Percentiles rank a stretch among this genome's conserved stretches.
phyloP scores from a whole-genome alignment of 2,888 invertebrate species.

The Ormyrus labotus region DNA sequence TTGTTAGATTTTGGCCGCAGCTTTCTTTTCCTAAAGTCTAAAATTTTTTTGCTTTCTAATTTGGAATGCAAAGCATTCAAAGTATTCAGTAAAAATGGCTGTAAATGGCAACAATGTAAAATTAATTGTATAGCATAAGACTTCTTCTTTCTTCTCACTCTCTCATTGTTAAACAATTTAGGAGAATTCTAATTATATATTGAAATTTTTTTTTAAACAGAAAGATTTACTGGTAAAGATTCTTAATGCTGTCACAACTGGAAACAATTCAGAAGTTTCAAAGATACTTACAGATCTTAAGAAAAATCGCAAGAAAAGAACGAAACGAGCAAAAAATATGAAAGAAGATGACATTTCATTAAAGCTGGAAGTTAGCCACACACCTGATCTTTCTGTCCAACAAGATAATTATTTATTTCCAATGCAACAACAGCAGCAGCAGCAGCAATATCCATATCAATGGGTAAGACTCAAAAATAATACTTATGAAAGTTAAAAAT shows the following conservation, averaged over 20 bases:
- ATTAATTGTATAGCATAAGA: no score
- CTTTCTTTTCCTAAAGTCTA: background rate
- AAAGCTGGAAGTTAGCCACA: no score
- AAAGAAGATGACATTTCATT: slow-evolving; percentile 32
- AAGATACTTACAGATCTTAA: slow-evolving; percentile 67
- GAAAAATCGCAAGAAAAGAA: slow-evolving; percentile 68
- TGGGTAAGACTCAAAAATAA: slow-evolving; percentile 65
- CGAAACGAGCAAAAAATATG: slow-evolving; percentile 50
- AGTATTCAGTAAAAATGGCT: background rate
- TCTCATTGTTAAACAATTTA: no score
- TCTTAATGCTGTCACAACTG: slow-evolving; percentile 65
- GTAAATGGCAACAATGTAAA: slow-evolving; percentile 7
- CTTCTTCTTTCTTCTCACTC: no score
- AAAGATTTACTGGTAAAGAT: slow-evolving; percentile 69
- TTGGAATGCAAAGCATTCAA: background rate
- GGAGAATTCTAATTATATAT: no score
- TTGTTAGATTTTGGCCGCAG: no score
- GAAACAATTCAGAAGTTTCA: slow-evolving; percentile 66
- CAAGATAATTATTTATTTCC: slow-evolving; percentile 67
- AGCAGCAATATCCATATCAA: slow-evolving; percentile 65
- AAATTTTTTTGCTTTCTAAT: background rate
- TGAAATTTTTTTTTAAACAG: slow-evolving; percentile 57
- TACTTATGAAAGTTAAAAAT: background rate
- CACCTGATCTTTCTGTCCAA: slow-evolving; percentile 15
- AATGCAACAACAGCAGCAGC: slow-evolving; percentile 60